These are phyloP conservation scores for Pseudanteris insignis DNA, from an alignment of 2,888 invertebrate genomes.

Conservation along the genomic window DNA sequence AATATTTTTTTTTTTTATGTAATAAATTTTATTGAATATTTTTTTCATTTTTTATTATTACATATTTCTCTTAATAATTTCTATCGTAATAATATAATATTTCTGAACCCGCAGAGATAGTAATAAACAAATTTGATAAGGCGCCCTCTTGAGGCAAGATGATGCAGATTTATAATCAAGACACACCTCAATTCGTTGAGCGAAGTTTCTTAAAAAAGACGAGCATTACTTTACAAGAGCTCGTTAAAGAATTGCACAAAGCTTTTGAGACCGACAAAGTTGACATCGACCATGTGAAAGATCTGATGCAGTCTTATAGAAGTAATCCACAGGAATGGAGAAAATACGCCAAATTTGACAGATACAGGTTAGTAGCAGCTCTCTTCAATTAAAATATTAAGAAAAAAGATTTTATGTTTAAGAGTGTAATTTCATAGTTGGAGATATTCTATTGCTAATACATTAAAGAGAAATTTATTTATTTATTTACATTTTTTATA, in stretches of 20 bases:
- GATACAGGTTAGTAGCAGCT: too few species aligned
- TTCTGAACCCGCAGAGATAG: neutral
- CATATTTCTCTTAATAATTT: too few species aligned
- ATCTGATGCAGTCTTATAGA: constrained; percentile 82
- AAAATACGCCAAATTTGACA: constrained; percentile 93
- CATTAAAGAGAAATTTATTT: too few species aligned
- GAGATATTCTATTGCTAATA: too few species aligned
- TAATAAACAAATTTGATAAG: neutral
- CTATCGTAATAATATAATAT: neutral
- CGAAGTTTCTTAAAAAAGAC: constrained; percentile 1
- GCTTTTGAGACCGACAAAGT: constrained; percentile 84
- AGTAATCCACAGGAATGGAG: constrained; percentile 92
- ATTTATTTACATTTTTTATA: too few species aligned
- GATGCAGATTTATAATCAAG: constrained; percentile 24
- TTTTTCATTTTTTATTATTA: neutral
- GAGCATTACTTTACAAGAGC: constrained; percentile 68
- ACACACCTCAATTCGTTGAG: constrained; percentile 7
- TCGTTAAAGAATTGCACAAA: constrained; percentile 76
- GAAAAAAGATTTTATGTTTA: too few species aligned
- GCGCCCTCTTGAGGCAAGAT: neutral
- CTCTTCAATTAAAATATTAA: too few species aligned
- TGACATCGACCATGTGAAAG: constrained; percentile 89
- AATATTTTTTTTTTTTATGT: too few species aligned
- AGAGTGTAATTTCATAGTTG: too few species aligned
- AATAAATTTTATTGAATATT: too few species aligned